Evolutionary conservation across 1,140 invertebrate species (phyloP).

Genomic region (Teleogryllus occipitalis): DNA sequence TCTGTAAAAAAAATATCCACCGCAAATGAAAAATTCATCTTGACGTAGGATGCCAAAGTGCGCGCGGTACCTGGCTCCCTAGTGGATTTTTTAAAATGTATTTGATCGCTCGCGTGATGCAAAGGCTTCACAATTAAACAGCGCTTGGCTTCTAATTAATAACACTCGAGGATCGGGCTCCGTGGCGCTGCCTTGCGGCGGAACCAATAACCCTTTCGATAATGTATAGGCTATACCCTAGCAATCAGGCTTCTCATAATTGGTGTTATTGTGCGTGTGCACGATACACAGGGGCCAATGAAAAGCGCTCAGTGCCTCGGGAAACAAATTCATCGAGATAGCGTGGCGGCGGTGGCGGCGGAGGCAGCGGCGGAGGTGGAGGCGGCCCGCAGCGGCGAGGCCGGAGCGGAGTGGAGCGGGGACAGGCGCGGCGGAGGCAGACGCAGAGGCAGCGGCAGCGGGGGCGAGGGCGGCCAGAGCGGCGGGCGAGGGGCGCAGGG

Average conservation of each 20-base stretch:
- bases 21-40: conserved; percentile 5
- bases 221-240: not conserved
- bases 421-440: too few relatives aligned
- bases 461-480: too few relatives aligned
- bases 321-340: conserved; percentile 5
- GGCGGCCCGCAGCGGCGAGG: too few relatives aligned
- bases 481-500: too few relatives aligned
- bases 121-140: not conserved
- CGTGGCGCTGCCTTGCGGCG: not conserved
- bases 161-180: conserved; percentile 2
- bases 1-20: conserved; percentile 5
- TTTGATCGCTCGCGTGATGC: not conserved
- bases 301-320: conserved; percentile 2
- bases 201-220: conserved; percentile 1
- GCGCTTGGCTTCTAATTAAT: conserved; percentile 4
- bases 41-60: not conserved
- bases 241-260: conserved; percentile 4
- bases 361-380: too few relatives aligned
- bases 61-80: not conserved
- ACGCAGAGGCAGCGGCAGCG: too few relatives aligned
- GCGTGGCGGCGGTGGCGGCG: too few relatives aligned
- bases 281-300: conserved; percentile 2
- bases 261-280: conserved; percentile 3
- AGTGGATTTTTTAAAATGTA: conserved; percentile 1
- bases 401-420: not conserved